A percentile compares a stretch with the other conserved stretches of the same genome.
phyloP scores from a whole-genome alignment of 2,888 invertebrate genomes.

The Scaptomyza polygonia region DNA sequence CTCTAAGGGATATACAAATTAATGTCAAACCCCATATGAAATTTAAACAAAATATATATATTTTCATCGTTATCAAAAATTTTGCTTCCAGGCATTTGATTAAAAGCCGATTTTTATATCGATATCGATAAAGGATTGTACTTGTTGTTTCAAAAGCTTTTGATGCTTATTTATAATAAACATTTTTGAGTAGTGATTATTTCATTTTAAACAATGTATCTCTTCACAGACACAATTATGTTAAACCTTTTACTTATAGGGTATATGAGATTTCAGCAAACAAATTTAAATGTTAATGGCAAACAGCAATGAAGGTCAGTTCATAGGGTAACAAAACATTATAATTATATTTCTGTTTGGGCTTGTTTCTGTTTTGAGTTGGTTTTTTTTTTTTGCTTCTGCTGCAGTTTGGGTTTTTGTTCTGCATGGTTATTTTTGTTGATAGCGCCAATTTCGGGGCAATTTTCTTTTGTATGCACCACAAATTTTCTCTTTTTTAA shows the following conservation, averaged over 20 bases:
- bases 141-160: too few relatives aligned
- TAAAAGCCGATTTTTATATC: too few relatives aligned
- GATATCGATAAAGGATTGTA: too few relatives aligned
- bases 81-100: too few relatives aligned
- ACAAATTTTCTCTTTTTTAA: constrained; percentile 36
- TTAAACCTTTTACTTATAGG: neutral
- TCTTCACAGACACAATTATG: neutral
- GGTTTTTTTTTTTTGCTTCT: constrained; percentile 9
- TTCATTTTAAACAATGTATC: neutral
- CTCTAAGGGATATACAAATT: too few relatives aligned
- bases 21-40: too few relatives aligned
- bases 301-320: constrained; percentile 69
- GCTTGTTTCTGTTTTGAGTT: constrained; percentile 22
- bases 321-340: constrained; percentile 54
- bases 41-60: too few relatives aligned
- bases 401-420: constrained; percentile 27
- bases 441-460: constrained; percentile 72
- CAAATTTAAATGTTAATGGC: constrained; percentile 74
- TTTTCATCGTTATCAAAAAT: too few relatives aligned
- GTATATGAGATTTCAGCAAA: constrained; percentile 37
- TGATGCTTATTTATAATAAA: too few relatives aligned
- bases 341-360: constrained; percentile 33
- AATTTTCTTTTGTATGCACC: constrained; percentile 58
- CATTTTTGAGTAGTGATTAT: too few relatives aligned
- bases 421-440: constrained; percentile 62